Base-by-base conservation (phyloP, 2,113 vertebrate genomes). In the Euleptes europaea region DNA sequence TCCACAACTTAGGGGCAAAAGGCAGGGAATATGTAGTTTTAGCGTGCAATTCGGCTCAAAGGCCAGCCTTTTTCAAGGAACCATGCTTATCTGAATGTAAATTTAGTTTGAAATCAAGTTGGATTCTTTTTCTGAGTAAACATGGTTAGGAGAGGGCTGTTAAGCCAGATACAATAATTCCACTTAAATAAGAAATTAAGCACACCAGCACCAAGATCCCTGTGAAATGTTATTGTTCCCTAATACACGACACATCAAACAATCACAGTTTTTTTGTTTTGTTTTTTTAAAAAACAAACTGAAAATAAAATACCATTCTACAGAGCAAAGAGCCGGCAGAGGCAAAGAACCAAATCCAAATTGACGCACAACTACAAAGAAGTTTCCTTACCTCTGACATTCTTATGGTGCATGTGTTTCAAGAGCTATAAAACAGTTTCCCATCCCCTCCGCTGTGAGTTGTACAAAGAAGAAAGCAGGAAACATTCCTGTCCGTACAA, bases 351-450 rank as follows among this genome's bases (percentile, higher is more conserved):
- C 21, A 91, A 93, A 91, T 35, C 94, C 47, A 86, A 89, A 93
- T 91, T 87, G 89, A 89, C 21, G 91, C 2, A 89, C 79, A 91
- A 90, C 85, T 90, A 87, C 90, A 92, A 92, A 88, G 90, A 91
- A 90, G 92, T 94, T 94, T 93, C 94, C 98, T 98, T 97, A 99
- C 98, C 98, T 99, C 98, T 78, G 98, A 97, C 98, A 99, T 99
- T 95, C 96, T 97, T 96, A 96, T 96, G 94, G 96, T 94, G 96
- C 95, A 86, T 95, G 96, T 83, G 96, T 95, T 95, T 96, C 96
- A 95, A 96, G 93, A 95, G 96, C 96, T 93, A 94, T 95, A 91
- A 92, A 92, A 92, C 95, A 96, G 95, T 96, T 97, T 96, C 96
- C 97, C 97, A 98, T 98, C 97, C 97, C 97, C 96, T 94, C 94